Conservation (phyloP, 2,888 invertebrate genomes). For the Tenthredo distinguenda region DNA sequence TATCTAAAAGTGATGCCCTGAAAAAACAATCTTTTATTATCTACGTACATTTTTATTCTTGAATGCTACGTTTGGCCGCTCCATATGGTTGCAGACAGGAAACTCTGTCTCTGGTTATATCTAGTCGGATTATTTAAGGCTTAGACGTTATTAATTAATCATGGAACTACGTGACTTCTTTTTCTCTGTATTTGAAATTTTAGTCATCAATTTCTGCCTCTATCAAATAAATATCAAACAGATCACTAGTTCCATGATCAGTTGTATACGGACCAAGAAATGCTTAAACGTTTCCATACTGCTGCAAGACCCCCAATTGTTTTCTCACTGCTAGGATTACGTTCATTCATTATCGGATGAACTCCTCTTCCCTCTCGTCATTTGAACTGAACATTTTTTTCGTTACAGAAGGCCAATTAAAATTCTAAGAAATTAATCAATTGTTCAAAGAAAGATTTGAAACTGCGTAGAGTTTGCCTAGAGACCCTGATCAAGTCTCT, state of each 20-base stretch:
- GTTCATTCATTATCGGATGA: neutral
- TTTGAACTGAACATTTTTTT: neutral
- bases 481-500: slow-evolving; percentile 75
- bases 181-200: slow-evolving; percentile 54
- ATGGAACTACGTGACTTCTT: slow-evolving; percentile 57
- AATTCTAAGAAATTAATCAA: neutral
- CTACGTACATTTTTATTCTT: slow-evolving; percentile 39
- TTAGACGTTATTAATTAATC: slow-evolving; percentile 55
- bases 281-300: slow-evolving; percentile 69
- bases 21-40: neutral
- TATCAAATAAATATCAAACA: slow-evolving; percentile 62
- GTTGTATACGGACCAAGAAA: slow-evolving; percentile 72
- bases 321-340: neutral
- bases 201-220: neutral
- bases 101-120: slow-evolving; percentile 67
- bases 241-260: slow-evolving; percentile 66
- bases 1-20: neutral
- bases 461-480: slow-evolving; percentile 61
- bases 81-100: slow-evolving; percentile 75
- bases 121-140: slow-evolving; percentile 57
- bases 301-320: neutral
- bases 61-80: slow-evolving; percentile 69
- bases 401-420: neutral
- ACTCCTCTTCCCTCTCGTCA: neutral
- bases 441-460: slow-evolving; percentile 54